A percentile compares a stretch with the other conserved stretches of the same genome.
These are phyloP conservation scores for Mamestra configurata DNA, from an alignment of 1,140 invertebrate genomes.

Conservation along the genomic window DNA sequence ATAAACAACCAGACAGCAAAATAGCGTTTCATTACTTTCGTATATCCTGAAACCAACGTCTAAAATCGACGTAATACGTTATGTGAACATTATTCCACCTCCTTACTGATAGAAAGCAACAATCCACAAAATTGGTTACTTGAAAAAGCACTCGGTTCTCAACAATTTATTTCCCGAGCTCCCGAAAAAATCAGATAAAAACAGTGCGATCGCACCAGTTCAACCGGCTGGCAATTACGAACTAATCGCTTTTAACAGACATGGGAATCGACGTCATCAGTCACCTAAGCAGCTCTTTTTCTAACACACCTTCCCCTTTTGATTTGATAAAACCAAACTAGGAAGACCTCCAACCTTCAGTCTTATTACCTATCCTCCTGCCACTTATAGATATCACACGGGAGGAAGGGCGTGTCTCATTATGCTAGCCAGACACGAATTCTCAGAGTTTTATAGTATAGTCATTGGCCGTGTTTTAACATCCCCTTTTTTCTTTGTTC, in stretches of 20 bases:
- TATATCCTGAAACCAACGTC: background rate
- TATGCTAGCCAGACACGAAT: conserved; percentile 65
- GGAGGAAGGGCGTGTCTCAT: conserved; percentile 56
- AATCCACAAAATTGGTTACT: conserved; percentile 35
- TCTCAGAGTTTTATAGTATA: conserved; percentile 69
- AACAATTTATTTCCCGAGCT: conserved; percentile 37
- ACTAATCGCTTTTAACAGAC: conserved; percentile 65
- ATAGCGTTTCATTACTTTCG: conserved; percentile 1
- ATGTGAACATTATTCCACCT: conserved; percentile 17
- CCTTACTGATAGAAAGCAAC: conserved; percentile 20
- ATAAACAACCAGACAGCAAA: background rate
- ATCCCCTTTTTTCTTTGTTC: conserved; percentile 79
- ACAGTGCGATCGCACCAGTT: conserved; percentile 30
- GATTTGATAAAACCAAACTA: conserved; percentile 65
- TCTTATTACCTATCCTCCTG: conserved; percentile 33
- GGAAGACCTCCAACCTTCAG: conserved; percentile 57
- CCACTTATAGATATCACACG: conserved; percentile 37
- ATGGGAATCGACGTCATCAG: conserved; percentile 66
- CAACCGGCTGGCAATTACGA: conserved; percentile 55
- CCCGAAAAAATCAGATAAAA: conserved; percentile 38
- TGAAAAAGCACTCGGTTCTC: conserved; percentile 35
- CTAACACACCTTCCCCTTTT: conserved; percentile 63
- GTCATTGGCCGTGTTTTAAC: conserved; percentile 68
- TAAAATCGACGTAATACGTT: conserved; percentile 20
- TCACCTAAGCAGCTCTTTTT: conserved; percentile 62